A percentile compares a stretch with the other conserved stretches of the same genome.
Evolutionary conservation across 1,140 invertebrate species (phyloP).

Genomic region (Aphidius ervi): DNA sequence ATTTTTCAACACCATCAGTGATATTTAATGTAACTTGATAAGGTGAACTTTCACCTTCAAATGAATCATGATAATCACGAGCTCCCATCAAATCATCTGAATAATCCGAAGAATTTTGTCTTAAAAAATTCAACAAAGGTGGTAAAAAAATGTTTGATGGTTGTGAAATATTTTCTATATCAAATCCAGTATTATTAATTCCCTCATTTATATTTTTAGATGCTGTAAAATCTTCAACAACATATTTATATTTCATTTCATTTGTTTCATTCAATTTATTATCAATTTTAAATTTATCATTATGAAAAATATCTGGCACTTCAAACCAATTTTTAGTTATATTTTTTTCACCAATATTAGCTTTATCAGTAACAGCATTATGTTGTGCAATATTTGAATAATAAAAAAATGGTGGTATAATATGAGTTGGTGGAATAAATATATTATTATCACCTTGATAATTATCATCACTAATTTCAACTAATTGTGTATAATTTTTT

Average conservation of each 20-base stretch:
- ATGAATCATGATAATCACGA: conserved; percentile 21
- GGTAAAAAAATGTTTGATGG: conserved; percentile 3
- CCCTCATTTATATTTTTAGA: too few species aligned
- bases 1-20: too few species aligned
- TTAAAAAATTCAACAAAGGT: not conserved
- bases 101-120: not conserved
- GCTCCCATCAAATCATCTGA: conserved; percentile 2
- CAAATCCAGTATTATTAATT: not conserved
- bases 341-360: too few species aligned
- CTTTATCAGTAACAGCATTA: not conserved
- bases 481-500: not conserved
- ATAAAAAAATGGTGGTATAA: conserved; percentile 19
- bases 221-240: too few species aligned
- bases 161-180: not conserved
- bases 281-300: too few species aligned
- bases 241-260: too few species aligned
- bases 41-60: conserved; percentile 31
- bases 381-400: conserved; percentile 16
- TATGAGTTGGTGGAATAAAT: conserved; percentile 7
- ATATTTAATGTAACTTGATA: conserved; percentile 22
- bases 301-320: too few species aligned
- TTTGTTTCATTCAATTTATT: too few species aligned
- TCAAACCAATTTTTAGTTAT: too few species aligned
- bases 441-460: conserved; percentile 3
- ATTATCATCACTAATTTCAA: conserved; percentile 1